Percentiles rank a stretch among this genome's conserved stretches.
phyloP scores from a whole-genome alignment of 1,140 invertebrate genomes.

The Pseudachorutes palmiensis region DNA sequence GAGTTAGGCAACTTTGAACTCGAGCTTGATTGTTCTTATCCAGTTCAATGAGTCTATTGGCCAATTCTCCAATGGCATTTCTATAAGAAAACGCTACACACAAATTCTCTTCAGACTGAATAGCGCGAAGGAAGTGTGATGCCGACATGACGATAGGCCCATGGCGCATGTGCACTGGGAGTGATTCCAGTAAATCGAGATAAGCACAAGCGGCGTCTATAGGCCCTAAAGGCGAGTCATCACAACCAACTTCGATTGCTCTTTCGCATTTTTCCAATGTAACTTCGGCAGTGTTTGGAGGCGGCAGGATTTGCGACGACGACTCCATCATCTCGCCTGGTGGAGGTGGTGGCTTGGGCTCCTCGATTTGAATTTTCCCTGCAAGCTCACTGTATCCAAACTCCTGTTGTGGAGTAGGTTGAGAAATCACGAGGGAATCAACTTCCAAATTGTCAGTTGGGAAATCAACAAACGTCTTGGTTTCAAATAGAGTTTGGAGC shows the following conservation, averaged over 20 bases:
- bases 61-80: constrained; percentile 23
- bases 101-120: constrained; percentile 15
- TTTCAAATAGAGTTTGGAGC: constrained; percentile 12
- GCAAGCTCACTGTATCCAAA: constrained; percentile 22
- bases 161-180: constrained; percentile 16
- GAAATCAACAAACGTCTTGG: constrained; percentile 10
- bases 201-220: constrained; percentile 24
- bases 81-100: constrained; percentile 19
- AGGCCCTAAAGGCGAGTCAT: constrained; percentile 3
- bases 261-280: constrained; percentile 25
- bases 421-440: constrained; percentile 18
- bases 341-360: background rate
- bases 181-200: constrained; percentile 25
- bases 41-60: constrained; percentile 19
- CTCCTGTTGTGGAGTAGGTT: constrained; percentile 20
- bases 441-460: constrained; percentile 2
- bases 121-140: constrained; percentile 27
- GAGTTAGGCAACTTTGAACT: constrained; percentile 26
- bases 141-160: constrained; percentile 31
- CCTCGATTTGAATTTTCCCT: constrained; percentile 17
- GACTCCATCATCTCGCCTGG: constrained; percentile 7
- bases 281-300: constrained; percentile 24
- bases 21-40: constrained; percentile 18
- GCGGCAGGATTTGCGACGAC: background rate
- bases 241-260: constrained; percentile 18